Conservation (phyloP, 2,888 invertebrate genomes). For the Andrena fulva region DNA sequence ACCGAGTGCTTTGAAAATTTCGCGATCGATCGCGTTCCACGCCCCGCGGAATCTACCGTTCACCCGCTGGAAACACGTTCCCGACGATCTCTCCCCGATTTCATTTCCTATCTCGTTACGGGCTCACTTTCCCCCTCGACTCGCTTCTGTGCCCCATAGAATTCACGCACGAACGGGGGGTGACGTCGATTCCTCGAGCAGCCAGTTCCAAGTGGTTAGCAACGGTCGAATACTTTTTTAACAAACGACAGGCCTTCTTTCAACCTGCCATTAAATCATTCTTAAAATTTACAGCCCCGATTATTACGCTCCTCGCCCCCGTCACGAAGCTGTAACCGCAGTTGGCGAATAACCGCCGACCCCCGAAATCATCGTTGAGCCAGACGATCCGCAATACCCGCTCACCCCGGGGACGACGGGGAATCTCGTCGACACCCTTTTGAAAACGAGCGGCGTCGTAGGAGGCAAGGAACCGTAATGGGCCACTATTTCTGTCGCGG, state of each 20-base stretch:
- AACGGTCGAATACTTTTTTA: background rate
- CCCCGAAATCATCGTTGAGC: slow-evolving; percentile 40
- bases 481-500: slow-evolving; percentile 71
- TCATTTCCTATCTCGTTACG: slow-evolving; percentile 29
- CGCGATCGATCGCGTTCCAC: background rate
- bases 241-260: background rate
- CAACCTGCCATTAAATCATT: too few species aligned
- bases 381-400: slow-evolving; percentile 9
- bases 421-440: slow-evolving; percentile 63
- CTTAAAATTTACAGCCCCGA: too few species aligned
- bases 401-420: background rate
- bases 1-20: slow-evolving; percentile 5
- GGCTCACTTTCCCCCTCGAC: background rate
- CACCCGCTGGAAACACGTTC: background rate
- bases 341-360: slow-evolving; percentile 14
- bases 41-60: slow-evolving; percentile 4
- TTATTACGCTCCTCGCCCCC: too few species aligned
- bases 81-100: slow-evolving; percentile 26
- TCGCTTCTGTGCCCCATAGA: background rate
- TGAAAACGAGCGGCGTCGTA: slow-evolving; percentile 48
- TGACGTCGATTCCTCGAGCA: too few species aligned
- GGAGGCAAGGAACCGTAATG: slow-evolving; percentile 60
- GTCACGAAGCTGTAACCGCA: slow-evolving; percentile 14
- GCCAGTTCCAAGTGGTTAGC: background rate
- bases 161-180: slow-evolving; percentile 2